These are phyloP conservation scores for Philhelius pedissequus DNA, from an alignment of 2,888 invertebrate genomes.

Conservation along the genomic window DNA sequence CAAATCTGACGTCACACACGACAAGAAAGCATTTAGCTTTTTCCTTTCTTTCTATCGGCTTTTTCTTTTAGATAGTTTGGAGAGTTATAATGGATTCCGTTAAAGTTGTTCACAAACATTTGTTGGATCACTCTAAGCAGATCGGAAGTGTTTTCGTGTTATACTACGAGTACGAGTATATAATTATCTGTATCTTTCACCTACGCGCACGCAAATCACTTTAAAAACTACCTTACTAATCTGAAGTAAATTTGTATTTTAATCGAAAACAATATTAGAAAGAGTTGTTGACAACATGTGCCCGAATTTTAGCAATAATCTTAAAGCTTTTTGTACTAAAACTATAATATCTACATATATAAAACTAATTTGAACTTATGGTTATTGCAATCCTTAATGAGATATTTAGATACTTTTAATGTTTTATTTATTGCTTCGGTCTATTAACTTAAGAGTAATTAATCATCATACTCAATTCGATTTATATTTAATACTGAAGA, in stretches of 20 bases:
- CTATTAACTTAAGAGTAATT: background rate
- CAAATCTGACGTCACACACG: constrained; percentile 33
- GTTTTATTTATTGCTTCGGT: constrained; percentile 5
- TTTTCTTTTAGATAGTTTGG: constrained; percentile 72
- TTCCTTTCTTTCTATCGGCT: constrained; percentile 46
- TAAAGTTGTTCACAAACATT: constrained; percentile 39
- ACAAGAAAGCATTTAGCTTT: constrained; percentile 54
- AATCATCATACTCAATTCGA: background rate
- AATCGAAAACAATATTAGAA: background rate
- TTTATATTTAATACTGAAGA: background rate
- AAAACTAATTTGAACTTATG: background rate
- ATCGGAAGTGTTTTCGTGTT: constrained; percentile 33
- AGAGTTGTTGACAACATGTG: background rate
- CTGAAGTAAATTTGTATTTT: background rate
- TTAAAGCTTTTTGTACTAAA: too few species aligned
- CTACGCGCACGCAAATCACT: background rate
- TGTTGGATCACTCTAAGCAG: constrained; percentile 31
- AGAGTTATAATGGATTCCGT: constrained; percentile 74
- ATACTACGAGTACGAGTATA: background rate
- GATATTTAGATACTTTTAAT: background rate
- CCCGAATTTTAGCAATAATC: too few species aligned
- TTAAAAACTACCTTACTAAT: background rate
- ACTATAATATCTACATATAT: too few species aligned
- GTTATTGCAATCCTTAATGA: background rate
- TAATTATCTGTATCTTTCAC: background rate